phyloP scores from a whole-genome alignment of 2,797 vertebrate genomes.

The Falco rusticolus region DNA sequence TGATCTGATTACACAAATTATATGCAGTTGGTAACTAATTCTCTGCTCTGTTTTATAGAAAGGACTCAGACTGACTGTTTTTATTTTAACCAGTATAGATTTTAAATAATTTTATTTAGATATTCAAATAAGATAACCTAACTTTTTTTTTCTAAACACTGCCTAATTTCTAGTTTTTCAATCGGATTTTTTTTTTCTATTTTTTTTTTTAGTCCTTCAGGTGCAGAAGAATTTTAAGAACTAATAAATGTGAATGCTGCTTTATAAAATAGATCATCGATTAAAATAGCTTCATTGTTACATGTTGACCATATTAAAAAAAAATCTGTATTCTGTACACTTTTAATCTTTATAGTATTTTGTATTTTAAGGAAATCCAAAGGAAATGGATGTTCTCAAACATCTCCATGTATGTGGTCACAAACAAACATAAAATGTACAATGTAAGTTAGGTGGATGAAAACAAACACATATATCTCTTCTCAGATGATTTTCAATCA shows the following conservation, averaged over 20 bases:
- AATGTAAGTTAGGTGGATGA: constrained; percentile 9
- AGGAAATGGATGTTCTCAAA: constrained; percentile 33
- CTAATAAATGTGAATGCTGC: not conserved
- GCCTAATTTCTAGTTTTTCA: not conserved
- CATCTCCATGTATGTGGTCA: not conserved
- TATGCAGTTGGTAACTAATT: not conserved
- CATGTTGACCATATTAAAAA: too few species aligned
- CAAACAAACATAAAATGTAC: not conserved
- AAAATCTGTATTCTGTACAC: not conserved
- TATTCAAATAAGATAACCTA: not conserved
- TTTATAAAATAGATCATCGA: not conserved
- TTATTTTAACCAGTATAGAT: not conserved
- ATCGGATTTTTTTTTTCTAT: not conserved
- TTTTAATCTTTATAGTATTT: not conserved
- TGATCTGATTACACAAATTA: not conserved
- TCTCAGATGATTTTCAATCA: constrained; percentile 23
- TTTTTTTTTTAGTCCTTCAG: not conserved
- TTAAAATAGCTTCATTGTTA: not conserved
- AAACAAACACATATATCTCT: not conserved
- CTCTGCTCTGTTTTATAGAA: not conserved
- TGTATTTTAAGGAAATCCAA: not conserved
- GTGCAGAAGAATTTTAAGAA: not conserved
- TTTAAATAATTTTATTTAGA: not conserved
- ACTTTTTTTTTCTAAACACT: not conserved
- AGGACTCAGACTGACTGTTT: not conserved